Evolutionary conservation across 2,113 vertebrate genomes (phyloP), one percentile per base, ranked within the genome.

Genomic region (Entosphenus tridentatus): DNA sequence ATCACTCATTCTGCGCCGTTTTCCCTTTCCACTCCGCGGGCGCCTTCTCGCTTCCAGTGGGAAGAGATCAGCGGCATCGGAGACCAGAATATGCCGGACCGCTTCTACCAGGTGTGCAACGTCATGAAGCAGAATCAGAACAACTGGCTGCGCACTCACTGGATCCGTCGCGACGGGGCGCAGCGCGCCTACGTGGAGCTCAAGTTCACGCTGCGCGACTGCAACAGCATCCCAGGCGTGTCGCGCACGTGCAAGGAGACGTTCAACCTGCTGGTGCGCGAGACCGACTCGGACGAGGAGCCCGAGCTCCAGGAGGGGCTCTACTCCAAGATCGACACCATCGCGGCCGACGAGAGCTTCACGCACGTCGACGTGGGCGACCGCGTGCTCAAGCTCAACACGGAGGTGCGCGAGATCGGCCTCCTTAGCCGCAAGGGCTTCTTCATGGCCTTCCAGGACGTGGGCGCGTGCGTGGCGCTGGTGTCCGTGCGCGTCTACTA

Each of bases 61-160:
- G 92, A 97, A 70, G 88, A 89, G 1, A 92, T 97, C 81, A 96
- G 86, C 14, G 92, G 95, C 76, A 91, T 97, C 86, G 91, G 95
- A 2, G 91, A 96, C 71, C 88, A 86, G 72, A 95, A 91, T 81
- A 87, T 69, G 73, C 88, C 92, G 65, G 95, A 96, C 77, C 91
- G 93, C 80, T 95, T 91, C 0, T 97, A 97, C 77, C 92, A 97
- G 78, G 91, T 97, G 9, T 97, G 92, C 72, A 95, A 96, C 0
- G 92, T 97, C 76, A 97, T 95, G 89, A 87, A 81, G 68, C 87
- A 89, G 70, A 93, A 86, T 74, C 92, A 97, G 80, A 97, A 96
- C 81, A 97, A 96, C 79, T 97, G 92, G 92, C 81, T 97, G 10
- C 80, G 90, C 55, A 95, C 89, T 1, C 81, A 76, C 74, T 96